A percentile compares a stretch with the other conserved stretches of the same genome.
Evolutionary conservation across 2,888 invertebrate species (phyloP).

Genomic region (Melinaea menophilus): DNA sequence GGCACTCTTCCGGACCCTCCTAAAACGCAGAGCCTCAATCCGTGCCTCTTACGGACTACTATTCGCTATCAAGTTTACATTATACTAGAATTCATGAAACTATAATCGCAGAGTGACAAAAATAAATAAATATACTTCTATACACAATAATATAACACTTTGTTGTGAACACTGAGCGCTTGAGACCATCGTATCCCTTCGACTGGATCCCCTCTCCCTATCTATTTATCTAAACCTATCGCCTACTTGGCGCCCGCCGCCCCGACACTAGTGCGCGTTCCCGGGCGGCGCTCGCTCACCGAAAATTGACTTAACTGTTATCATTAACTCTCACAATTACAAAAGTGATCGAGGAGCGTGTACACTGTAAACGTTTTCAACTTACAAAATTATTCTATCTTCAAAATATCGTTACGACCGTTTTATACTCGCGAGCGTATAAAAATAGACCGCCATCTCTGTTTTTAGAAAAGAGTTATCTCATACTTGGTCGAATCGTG

Average conservation of each 20-base stretch:
- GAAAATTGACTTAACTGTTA: constrained; percentile 59
- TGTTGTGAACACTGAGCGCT: constrained; percentile 72
- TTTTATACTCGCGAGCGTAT: constrained; percentile 53
- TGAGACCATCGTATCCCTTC: constrained; percentile 39
- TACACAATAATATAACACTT: constrained; percentile 74
- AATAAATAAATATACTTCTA: constrained; percentile 77
- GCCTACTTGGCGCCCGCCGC: constrained; percentile 37
- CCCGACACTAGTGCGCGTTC: constrained; percentile 32
- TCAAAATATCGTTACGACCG: constrained; percentile 60
- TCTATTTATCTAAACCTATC: constrained; percentile 35
- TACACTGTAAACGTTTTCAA: constrained; percentile 60
- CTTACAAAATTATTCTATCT: constrained; percentile 69
- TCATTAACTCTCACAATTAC: constrained; percentile 68
- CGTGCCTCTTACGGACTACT: constrained; percentile 67
- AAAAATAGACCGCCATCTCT: constrained; percentile 57
- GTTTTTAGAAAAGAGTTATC: constrained; percentile 33
- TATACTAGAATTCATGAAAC: constrained; percentile 56
- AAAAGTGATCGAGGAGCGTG: constrained; percentile 71
- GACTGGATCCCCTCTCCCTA: constrained; percentile 29
- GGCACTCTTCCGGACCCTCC: constrained; percentile 70
- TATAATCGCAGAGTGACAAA: constrained; percentile 60
- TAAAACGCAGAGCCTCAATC: constrained; percentile 72
- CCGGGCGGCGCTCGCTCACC: constrained; percentile 42
- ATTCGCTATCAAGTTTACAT: constrained; percentile 58
- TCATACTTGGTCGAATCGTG: constrained; percentile 47